phyloP scores from a whole-genome alignment of 2,113 vertebrate species.

The Cryptotis parvus region DNA sequence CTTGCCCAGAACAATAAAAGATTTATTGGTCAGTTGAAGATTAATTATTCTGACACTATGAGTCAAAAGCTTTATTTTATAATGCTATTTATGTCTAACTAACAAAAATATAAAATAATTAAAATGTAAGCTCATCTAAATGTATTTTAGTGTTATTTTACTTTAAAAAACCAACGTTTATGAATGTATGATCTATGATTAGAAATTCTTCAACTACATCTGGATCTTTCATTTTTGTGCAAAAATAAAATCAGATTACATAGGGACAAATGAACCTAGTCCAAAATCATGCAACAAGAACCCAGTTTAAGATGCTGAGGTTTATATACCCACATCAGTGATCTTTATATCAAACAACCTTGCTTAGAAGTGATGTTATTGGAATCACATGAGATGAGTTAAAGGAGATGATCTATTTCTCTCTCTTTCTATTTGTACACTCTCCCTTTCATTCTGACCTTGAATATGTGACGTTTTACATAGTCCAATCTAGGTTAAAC shows the following conservation, averaged over 20 bases:
- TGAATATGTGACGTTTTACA: background rate
- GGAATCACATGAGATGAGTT: background rate
- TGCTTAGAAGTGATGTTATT: background rate
- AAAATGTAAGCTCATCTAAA: background rate
- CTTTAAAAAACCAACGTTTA: background rate
- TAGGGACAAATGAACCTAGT: background rate
- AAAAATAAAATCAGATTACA: background rate
- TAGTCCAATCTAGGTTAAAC: constrained; percentile 41
- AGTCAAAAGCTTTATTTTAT: background rate
- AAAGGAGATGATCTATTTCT: too few species aligned
- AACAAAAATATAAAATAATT: too few species aligned
- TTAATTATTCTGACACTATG: background rate
- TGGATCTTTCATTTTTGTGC: background rate
- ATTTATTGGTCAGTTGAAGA: background rate
- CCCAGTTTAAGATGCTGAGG: background rate
- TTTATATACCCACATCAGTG: accelerated
- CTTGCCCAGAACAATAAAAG: background rate
- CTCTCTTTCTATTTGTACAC: background rate
- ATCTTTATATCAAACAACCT: background rate
- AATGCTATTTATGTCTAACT: background rate
- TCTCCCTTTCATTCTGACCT: background rate
- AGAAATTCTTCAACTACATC: background rate
- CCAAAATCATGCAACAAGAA: background rate
- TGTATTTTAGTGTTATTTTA: background rate
- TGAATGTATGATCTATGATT: background rate